Conservation (phyloP, 2,797 vertebrate genomes). For the Sebastes nivosus region DNA sequence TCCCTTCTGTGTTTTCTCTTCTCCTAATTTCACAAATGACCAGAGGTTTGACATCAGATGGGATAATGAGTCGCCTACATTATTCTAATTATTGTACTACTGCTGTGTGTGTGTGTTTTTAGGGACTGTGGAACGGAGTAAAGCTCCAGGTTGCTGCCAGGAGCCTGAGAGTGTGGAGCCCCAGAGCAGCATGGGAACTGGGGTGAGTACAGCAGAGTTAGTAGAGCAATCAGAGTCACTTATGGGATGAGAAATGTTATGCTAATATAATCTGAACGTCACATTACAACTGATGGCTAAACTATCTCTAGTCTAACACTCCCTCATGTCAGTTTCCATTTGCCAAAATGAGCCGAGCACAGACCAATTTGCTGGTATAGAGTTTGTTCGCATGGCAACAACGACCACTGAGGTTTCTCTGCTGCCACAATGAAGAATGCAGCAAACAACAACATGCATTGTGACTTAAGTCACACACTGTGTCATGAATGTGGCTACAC, state of each 20-base stretch:
- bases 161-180: constrained; percentile 66
- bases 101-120: constrained; percentile 20
- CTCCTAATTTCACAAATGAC: neutral
- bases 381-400: constrained; percentile 48
- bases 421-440: constrained; percentile 63
- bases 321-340: constrained; percentile 27
- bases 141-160: constrained; percentile 39
- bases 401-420: constrained; percentile 48
- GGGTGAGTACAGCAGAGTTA: constrained; percentile 70
- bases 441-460: constrained; percentile 56
- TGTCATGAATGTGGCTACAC: constrained; percentile 34
- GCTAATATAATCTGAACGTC: neutral
- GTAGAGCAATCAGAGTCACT: neutral
- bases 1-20: neutral
- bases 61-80: neutral
- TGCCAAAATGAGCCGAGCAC: constrained; percentile 14
- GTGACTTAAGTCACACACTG: constrained; percentile 53
- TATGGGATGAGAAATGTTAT: constrained; percentile 6
- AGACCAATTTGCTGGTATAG: constrained; percentile 24
- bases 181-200: constrained; percentile 64
- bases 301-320: neutral
- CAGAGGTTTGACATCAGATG: neutral
- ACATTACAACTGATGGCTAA: neutral
- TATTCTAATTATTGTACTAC: neutral
- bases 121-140: constrained; percentile 68